These are phyloP conservation scores for Tetheella fluctuosa DNA, from an alignment of 2,888 invertebrate species.

Conservation along the genomic window DNA sequence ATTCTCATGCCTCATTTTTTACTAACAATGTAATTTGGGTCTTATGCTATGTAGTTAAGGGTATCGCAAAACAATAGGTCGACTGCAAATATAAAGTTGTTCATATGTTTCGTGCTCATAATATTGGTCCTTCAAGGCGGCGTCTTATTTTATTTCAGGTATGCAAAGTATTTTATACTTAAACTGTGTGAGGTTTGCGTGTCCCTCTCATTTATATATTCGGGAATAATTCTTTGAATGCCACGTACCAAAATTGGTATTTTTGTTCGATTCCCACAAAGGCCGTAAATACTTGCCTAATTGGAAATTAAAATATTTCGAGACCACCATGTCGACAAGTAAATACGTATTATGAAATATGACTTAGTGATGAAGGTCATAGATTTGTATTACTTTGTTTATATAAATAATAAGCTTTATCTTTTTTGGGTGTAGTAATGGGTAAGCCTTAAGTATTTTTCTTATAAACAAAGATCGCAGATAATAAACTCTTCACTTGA, in stretches of 20 bases:
- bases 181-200: constrained; percentile 59
- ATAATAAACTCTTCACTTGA: too few relatives aligned
- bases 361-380: constrained; percentile 5
- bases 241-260: constrained; percentile 47
- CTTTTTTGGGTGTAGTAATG: not conserved
- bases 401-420: not conserved
- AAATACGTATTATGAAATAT: not conserved
- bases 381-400: not conserved
- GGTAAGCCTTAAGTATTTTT: too few relatives aligned
- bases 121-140: constrained; percentile 51
- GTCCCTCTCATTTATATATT: constrained; percentile 49
- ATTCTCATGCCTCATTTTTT: constrained; percentile 25
- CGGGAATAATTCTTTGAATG: constrained; percentile 47
- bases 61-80: constrained; percentile 27
- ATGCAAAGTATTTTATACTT: constrained; percentile 65
- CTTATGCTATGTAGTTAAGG: constrained; percentile 35
- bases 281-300: constrained; percentile 45
- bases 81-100: constrained; percentile 48
- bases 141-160: constrained; percentile 63
- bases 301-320: constrained; percentile 41
- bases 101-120: constrained; percentile 57
- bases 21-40: constrained; percentile 27
- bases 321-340: constrained; percentile 5
- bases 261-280: constrained; percentile 39
- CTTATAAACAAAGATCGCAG: too few relatives aligned